Conservation (phyloP, 2,797 vertebrate genomes). For the Podargus strigoides region DNA sequence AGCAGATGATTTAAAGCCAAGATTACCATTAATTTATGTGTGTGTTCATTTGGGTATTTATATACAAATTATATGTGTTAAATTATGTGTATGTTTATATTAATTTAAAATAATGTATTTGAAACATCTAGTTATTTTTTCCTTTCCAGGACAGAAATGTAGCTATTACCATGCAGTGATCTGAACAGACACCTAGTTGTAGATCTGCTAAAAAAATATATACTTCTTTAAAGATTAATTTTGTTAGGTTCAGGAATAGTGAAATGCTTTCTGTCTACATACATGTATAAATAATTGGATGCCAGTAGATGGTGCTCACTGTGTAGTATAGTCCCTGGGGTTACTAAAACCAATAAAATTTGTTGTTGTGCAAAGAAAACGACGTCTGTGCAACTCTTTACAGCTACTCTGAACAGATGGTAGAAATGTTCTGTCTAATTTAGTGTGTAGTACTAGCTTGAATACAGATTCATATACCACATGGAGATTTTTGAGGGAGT, state of each 20-base stretch:
- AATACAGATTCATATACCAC: slow-evolving; percentile 12
- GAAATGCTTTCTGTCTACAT: neutral
- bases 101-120: neutral
- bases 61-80: neutral
- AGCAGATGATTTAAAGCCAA: neutral
- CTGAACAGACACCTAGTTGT: neutral
- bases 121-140: neutral
- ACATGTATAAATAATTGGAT: slow-evolving; percentile 1
- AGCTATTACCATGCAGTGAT: neutral
- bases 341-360: slow-evolving; percentile 13
- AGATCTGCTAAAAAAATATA: neutral
- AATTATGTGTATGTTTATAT: neutral
- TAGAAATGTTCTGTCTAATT: slow-evolving; percentile 46
- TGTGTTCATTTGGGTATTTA: neutral
- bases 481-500: neutral
- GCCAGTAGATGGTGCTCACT: slow-evolving; percentile 55
- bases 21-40: neutral
- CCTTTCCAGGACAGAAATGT: neutral
- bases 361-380: neutral
- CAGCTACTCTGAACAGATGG: slow-evolving; percentile 47
- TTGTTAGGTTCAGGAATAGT: neutral
- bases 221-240: neutral
- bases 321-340: slow-evolving; percentile 16
- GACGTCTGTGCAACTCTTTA: neutral
- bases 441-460: slow-evolving; percentile 26